Evolutionary conservation across 2,797 vertebrate genomes (phyloP).

Genomic region (Oophaga sylvatica): DNA sequence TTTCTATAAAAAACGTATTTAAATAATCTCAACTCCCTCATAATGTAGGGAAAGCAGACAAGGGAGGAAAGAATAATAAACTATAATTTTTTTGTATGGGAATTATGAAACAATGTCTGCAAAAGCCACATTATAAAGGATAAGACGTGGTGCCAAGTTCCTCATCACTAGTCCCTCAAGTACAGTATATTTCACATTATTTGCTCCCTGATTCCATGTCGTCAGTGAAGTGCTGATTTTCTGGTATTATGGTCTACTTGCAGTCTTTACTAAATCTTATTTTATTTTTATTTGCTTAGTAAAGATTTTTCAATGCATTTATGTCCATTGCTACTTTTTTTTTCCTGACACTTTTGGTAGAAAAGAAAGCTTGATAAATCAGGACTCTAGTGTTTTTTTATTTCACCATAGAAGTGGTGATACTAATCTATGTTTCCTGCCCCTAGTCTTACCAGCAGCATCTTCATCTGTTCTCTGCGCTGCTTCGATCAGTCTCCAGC

Average conservation of each 20-base stretch:
- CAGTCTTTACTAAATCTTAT: not conserved
- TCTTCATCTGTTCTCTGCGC: too few relatives aligned
- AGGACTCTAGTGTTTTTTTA: too few relatives aligned
- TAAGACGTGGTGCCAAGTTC: constrained; percentile 12
- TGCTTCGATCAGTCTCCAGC: too few relatives aligned
- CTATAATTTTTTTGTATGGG: not conserved
- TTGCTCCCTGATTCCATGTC: constrained; percentile 25
- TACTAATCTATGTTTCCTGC: too few relatives aligned
- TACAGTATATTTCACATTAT: constrained; percentile 37
- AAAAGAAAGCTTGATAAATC: not conserved
- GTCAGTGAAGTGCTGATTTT: constrained; percentile 23
- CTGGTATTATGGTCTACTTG: constrained; percentile 1
- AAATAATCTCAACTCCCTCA: not conserved
- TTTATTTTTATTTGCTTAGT: not conserved
- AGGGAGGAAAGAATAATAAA: constrained; percentile 34
- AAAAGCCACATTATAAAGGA: constrained; percentile 11
- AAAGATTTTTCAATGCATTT: not conserved
- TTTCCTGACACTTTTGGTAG: not conserved
- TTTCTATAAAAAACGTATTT: constrained; percentile 25
- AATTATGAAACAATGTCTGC: constrained; percentile 25
- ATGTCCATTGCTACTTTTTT: not conserved
- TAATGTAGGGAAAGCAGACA: constrained; percentile 13
- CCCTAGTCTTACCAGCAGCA: too few relatives aligned
- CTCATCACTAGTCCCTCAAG: constrained; percentile 31
- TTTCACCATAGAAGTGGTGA: too few relatives aligned